Evolutionary conservation across 2,113 vertebrate genomes (phyloP), one percentile per base, ranked within the genome.

Genomic region (Cyprinodon variegatus): DNA sequence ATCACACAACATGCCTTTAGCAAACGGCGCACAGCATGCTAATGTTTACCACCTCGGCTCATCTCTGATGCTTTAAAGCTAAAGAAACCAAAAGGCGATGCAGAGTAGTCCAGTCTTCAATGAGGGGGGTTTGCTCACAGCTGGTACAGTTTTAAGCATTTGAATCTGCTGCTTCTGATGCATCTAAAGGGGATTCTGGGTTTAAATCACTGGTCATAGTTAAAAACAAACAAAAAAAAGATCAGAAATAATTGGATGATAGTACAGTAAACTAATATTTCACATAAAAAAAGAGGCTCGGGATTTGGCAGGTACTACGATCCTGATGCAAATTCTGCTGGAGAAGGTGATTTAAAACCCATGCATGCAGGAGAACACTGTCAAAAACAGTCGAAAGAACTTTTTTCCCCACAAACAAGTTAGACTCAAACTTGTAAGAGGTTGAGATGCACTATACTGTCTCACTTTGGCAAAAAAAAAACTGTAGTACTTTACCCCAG

Each of bases 1-100:
- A 86, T 77, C 81, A 62, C 37, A 40, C 76, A 74, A 86, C 82
- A 83, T 64, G 87, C 67, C 76, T 78, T 76, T 66, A 78, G 84
- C 83, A 84, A 87, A 81, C 37, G 41, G 66, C 70, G 6, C 81
- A 40, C 78, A 87, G 83, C 78, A 72, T 74, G 85, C 83, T 45
- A 61, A 69, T 88, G 79, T 89, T 90, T 90, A 86, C 82, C 70
- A 40, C 68, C 29, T 48, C 11, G 20, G 71, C 68, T 76, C 53
- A 41, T 63, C 78, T 74, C 61, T 65, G 72, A 73, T 48, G 73
- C 75, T 38, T 20, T 8, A 22, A 14, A 75, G 67, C 43, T 9
- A 66, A 75, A 83, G 60, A 29, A 81, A 83, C 75, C 41, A 48
- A 67, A 64, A 72, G 48, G 76, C 57, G 74, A 83, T 4, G 39